Base-by-base conservation (phyloP, 2,888 invertebrate species). In the Drosophila picticornis region DNA sequence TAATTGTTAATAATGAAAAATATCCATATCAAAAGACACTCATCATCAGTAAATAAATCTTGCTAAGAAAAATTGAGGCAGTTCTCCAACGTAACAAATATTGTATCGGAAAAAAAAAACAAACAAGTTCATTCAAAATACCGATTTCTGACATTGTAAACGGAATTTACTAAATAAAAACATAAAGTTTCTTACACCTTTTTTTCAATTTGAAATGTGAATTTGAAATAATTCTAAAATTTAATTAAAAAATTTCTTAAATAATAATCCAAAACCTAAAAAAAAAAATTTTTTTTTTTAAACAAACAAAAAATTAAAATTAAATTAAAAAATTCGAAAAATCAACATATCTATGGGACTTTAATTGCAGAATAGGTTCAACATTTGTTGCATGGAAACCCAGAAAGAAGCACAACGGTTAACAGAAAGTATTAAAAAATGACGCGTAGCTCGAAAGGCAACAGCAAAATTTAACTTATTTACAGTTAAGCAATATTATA, bases 11-110 rank as follows among this genome's bases (percentile, higher is more conserved):
- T 40, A 40, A n/a, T 10, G 10, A 40, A 10, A 40, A 40, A 40
- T 22, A 40, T 40, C 11, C 1, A 5, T 40, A 40, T 11, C 11
- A 32, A 32, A 11, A 13, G 0, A 4, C 32, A 32, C 36, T 38
- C 19, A 2, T 40, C 4, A 40, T 40, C 2, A n/a, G n/a, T 4
- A 40, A n/a, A n/a, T 0, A 40, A n/a, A 40, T 10, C n/a, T 40
- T n/a, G 1, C n/a, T n/a, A 10, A 11, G n/a, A 11, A n/a, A n/a
- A 11, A 11, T n/a, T 1, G 4, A n/a, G 10, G 0, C 4, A n/a
- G 10, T n/a, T 40, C 10, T 40, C 40, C 10, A 38, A n/a, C 38
- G 11, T 40, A 43, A 11, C 2, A 22, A 43, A 22, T 40, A 11
- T 40, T 11, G 1, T 40, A 40, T 40, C 1, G 40, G n/a, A 40